These are phyloP conservation scores for Podarcis raffonei DNA, from an alignment of 2,113 vertebrate genomes.

Conservation along the genomic window DNA sequence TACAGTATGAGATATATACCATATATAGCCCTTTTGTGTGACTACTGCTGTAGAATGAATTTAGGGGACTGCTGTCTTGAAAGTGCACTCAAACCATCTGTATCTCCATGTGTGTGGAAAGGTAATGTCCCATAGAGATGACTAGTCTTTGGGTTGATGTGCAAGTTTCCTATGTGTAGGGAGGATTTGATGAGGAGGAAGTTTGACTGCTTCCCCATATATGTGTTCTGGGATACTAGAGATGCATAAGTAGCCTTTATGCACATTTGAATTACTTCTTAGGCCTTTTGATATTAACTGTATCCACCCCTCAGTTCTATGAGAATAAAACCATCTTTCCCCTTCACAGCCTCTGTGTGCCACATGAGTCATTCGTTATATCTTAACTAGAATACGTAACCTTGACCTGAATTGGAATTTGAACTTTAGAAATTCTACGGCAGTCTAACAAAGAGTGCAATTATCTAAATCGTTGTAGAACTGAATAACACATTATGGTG, in stretches of 20 bases:
- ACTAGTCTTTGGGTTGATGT: neutral
- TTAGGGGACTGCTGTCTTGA: neutral
- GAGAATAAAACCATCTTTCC: neutral
- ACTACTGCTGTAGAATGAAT: neutral
- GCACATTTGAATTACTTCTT: neutral
- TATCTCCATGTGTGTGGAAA: neutral
- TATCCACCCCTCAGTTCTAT: neutral
- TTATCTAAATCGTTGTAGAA: neutral
- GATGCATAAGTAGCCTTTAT: neutral
- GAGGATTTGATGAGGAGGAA: neutral
- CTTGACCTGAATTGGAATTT: constrained; percentile 10
- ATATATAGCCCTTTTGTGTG: neutral
- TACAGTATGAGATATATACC: too few relatives aligned
- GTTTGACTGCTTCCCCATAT: neutral
- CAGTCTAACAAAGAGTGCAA: constrained; percentile 4
- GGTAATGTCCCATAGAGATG: neutral
- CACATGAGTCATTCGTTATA: neutral
- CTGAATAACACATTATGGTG: neutral
- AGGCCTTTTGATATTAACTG: neutral
- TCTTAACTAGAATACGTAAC: neutral
- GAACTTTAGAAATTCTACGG: constrained; percentile 10
- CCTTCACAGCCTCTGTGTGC: neutral
- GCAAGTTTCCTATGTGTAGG: neutral
- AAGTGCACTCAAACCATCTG: neutral
- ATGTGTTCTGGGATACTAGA: neutral